Percentiles rank a stretch among this genome's conserved stretches.
Conservation (phyloP, 2,888 invertebrate genomes). For the Drosophila sordidula region DNA sequence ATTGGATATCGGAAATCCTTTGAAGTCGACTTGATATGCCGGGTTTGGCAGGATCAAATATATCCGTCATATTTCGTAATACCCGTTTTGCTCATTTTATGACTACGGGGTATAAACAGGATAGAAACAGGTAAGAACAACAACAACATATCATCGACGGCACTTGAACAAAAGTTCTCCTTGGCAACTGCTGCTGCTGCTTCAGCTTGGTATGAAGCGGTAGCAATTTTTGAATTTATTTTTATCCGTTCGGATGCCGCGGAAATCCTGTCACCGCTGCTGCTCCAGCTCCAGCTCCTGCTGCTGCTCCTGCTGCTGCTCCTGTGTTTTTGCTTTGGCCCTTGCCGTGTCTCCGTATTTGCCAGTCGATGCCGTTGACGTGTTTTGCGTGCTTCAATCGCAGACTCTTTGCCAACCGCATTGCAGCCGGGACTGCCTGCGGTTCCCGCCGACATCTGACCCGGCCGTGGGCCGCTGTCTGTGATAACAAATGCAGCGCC, state of each 20-base stretch:
- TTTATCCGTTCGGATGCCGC: constrained; percentile 79
- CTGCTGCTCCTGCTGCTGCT: background rate
- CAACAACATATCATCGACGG: constrained; percentile 51
- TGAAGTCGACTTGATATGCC: no score
- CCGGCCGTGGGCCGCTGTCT: constrained; percentile 13
- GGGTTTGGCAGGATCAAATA: no score
- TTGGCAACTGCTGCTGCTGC: constrained; percentile 34
- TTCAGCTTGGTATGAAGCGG: constrained; percentile 55
- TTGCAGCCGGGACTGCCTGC: constrained; percentile 44
- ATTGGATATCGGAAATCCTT: no score
- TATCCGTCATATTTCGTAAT: no score
- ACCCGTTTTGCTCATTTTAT: background rate
- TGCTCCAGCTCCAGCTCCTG: constrained; percentile 19
- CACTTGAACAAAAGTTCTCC: constrained; percentile 71
- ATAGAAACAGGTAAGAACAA: constrained; percentile 10
- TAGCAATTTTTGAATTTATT: constrained; percentile 81
- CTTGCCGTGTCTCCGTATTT: background rate
- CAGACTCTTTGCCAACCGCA: constrained; percentile 42
- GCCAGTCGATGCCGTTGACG: constrained; percentile 35
- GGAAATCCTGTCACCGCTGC: constrained; percentile 69
- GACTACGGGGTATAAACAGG: constrained; percentile 7
- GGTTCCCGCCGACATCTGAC: constrained; percentile 21
- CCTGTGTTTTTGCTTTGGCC: background rate
- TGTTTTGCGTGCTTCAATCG: constrained; percentile 38
- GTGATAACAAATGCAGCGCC: constrained; percentile 70